Percentiles rank a stretch among this genome's conserved stretches.
phyloP scores from a whole-genome alignment of 2,113 vertebrate genomes.

The Kobus ellipsiprymnus region DNA sequence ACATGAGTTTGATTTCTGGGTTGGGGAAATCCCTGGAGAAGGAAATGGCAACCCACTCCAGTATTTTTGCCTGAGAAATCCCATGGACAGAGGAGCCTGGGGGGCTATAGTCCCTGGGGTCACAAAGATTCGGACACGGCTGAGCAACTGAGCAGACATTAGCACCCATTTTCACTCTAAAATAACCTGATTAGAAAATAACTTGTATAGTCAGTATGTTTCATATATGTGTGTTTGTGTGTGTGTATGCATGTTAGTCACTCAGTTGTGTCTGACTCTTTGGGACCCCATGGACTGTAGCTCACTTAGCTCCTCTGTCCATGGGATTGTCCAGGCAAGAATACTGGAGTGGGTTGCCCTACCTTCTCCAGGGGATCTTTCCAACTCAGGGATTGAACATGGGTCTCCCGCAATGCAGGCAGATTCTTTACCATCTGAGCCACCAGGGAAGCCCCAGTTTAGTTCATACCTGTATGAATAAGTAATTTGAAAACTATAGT shows the following conservation, averaged over 20 bases:
- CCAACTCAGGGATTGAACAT: background rate
- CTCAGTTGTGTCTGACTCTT: background rate
- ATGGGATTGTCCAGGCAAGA: background rate
- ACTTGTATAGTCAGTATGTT: background rate
- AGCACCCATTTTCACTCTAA: background rate
- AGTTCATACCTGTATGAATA: background rate
- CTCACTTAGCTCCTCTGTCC: background rate
- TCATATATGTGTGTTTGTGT: background rate
- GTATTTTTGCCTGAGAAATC: background rate
- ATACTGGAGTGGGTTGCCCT: background rate
- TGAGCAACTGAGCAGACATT: background rate
- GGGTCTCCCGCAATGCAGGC: background rate
- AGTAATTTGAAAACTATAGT: background rate
- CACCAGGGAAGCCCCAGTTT: background rate
- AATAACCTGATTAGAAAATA: background rate
- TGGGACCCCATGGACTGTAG: background rate
- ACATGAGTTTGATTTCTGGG: background rate
- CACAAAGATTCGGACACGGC: fast-evolving
- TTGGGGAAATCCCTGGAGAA: background rate
- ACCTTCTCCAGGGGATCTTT: background rate
- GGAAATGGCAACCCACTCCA: background rate
- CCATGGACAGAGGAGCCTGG: background rate
- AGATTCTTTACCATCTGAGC: background rate
- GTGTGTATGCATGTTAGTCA: background rate
- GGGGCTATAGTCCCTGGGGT: background rate